These are phyloP conservation scores for Parauchenoglanis ngamensis DNA, from an alignment of 2,797 vertebrate genomes.

Conservation along the genomic window DNA sequence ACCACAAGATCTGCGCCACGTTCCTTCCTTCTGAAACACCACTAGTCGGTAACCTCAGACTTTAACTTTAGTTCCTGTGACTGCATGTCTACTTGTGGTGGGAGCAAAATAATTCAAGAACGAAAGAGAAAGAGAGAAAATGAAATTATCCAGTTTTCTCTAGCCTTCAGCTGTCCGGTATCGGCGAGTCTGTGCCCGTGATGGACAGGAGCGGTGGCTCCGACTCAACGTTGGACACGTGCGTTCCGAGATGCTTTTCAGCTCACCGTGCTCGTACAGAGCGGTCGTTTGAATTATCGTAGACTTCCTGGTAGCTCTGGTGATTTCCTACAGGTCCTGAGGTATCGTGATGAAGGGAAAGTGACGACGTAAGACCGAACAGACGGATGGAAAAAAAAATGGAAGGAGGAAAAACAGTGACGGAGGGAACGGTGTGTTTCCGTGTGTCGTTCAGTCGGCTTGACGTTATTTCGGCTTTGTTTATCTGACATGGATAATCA, in stretches of 20 bases:
- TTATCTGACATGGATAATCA: not conserved
- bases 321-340: not conserved
- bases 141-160: not conserved
- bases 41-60: conserved; percentile 13
- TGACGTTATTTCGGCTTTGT: not conserved
- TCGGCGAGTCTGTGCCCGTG: not conserved
- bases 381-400: not conserved
- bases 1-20: conserved; percentile 25
- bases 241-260: not conserved
- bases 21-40: conserved; percentile 11
- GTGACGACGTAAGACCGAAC: not conserved
- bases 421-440: conserved; percentile 30
- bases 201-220: not conserved
- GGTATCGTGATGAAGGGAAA: not conserved
- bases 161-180: not conserved
- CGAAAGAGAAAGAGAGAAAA: not conserved
- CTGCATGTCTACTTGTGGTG: not conserved
- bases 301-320: not conserved
- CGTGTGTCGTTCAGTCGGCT: not conserved
- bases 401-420: conserved; percentile 41
- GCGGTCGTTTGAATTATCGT: not conserved
- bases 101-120: not conserved
- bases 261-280: not conserved
- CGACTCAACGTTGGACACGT: not conserved
- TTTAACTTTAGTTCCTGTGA: not conserved